phyloP scores from a whole-genome alignment of 2,113 vertebrate species.

The Bufo gargarizans region DNA sequence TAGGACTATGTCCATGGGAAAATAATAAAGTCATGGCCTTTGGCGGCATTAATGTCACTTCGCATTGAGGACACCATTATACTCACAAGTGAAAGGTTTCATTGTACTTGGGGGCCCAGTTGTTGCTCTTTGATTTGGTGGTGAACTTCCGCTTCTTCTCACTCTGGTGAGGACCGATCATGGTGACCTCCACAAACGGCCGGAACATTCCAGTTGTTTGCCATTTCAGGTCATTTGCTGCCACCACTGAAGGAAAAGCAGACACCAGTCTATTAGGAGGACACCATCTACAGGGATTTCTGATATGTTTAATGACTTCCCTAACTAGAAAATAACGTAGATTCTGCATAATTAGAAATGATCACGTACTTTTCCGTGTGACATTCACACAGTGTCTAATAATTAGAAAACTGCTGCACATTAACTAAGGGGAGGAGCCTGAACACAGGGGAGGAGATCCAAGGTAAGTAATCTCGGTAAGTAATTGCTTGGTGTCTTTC shows the following conservation, averaged over 20 bases:
- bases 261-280: neutral
- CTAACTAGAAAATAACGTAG: no score
- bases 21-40: no score
- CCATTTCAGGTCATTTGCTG: constrained; percentile 94
- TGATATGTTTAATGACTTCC: neutral
- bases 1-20: no score
- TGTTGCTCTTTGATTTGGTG: constrained; percentile 99
- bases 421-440: no score
- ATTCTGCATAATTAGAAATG: no score
- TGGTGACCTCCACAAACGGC: constrained; percentile 91
- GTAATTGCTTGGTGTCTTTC: no score
- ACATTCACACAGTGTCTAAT: no score
- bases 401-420: no score
- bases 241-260: constrained; percentile 78
- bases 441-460: no score
- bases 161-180: constrained; percentile 94
- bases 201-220: constrained; percentile 97
- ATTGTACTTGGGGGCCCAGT: constrained; percentile 97
- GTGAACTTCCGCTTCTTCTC: constrained; percentile 97
- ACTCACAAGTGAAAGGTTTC: constrained; percentile 97
- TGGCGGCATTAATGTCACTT: neutral
- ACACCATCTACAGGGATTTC: neutral
- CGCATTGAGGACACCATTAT: neutral
- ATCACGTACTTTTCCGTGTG: no score
- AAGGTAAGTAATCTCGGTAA: no score